Base-by-base conservation (phyloP, 1,140 invertebrate species). In the Eriosoma lanigerum region DNA sequence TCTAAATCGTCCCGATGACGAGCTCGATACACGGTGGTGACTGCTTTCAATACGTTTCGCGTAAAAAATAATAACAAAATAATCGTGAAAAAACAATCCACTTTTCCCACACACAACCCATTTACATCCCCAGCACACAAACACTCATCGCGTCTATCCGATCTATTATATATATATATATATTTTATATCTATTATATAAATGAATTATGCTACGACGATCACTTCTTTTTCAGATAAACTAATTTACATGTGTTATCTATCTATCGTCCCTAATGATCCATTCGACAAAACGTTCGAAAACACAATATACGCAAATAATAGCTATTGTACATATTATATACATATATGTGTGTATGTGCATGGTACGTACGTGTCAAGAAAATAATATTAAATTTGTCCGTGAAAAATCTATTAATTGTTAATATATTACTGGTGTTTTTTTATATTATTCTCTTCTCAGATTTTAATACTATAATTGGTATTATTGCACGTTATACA, bases 191-290 rank as follows among this genome's bases (percentile, higher is more conserved):
- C 0, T 58, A 13, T 26, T 58, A n/a, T 58, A 26, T 26, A 29
- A 13, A 26, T 15, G 21, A 1, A 1, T n/a, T 62, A n/a, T 66
- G 44, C 17, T 10, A 32, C 19, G 62, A 66, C 19, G 62, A n/a
- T 44, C 44, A 19, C 38, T 44, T 66, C 38, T 64, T 66, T 44
- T 29, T 8, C 10, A 21, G 32, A 66, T 66, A 44, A 44, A 66
- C 32, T 13, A 29, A 66, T 66, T 66, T 66, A 66, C 62, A 66
- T 66, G 62, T 66, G 62, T 66, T 66, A 66, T 66, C n/a, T n/a
- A n/a, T n/a, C n/a, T n/a, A n/a, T n/a, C n/a, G n/a, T n/a, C 62
- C 62, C 62, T 5, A 10, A 66, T 29, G 62, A 44, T 66, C 44
- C n/a, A 19, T 44, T n/a, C n/a, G 32, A 10, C 62, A 44, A 66